Conservation (phyloP, 64 coral and sea anemone genomes). For the Cladopsammia gracilis region DNA sequence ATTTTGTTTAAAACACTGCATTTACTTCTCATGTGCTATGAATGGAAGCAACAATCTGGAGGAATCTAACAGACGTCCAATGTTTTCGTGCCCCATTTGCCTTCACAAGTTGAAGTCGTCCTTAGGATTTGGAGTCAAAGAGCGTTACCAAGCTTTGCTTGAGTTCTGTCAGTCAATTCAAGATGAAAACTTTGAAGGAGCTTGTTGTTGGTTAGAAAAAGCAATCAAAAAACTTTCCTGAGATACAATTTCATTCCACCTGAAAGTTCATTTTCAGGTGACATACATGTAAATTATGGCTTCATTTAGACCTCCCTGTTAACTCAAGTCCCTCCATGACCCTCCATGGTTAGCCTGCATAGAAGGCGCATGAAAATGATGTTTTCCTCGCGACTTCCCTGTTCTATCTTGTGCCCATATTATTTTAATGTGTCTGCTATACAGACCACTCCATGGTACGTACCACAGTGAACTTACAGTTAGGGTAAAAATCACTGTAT, state of each 20-base stretch:
- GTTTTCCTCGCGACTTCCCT: no score
- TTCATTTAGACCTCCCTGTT: no score
- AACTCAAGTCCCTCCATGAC: no score
- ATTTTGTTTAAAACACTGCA: slow-evolving; percentile 86
- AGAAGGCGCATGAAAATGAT: no score
- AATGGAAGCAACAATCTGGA: slow-evolving; percentile 80
- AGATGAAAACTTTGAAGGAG: slow-evolving; percentile 29
- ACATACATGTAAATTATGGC: no score
- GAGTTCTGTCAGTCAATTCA: slow-evolving; percentile 18
- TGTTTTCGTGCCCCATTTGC: slow-evolving; percentile 89
- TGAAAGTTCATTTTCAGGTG: no score
- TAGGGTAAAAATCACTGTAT: no score
- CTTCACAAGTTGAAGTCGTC: slow-evolving; percentile 83
- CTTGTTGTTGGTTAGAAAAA: background rate
- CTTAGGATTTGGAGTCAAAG: slow-evolving; percentile 65
- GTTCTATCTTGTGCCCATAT: no score
- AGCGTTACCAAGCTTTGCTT: slow-evolving; percentile 53
- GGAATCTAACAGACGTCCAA: slow-evolving; percentile 80
- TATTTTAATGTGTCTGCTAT: no score
- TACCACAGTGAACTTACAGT: no score
- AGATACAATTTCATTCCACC: background rate
- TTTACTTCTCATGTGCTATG: slow-evolving; percentile 94
- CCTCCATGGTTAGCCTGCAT: no score
- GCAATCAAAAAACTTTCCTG: slow-evolving; percentile 3
- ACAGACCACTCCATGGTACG: no score